Base-by-base conservation (phyloP, 2,888 invertebrate genomes). In the Glaucopsyche alexis region DNA sequence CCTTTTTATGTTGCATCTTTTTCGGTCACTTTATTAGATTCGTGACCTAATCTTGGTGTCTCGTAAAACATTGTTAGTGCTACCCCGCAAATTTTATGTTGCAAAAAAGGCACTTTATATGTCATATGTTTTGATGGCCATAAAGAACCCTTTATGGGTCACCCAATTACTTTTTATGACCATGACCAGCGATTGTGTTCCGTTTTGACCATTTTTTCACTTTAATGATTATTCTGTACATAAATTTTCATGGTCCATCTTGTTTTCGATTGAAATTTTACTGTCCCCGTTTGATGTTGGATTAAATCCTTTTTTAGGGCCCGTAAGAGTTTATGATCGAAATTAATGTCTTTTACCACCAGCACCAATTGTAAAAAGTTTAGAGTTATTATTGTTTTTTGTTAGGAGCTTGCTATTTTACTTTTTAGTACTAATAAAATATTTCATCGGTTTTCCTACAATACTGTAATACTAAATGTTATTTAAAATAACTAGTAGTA, bases 141-240 rank as follows among this genome's bases (percentile, higher is more conserved):
- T 91, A 91, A 91, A 88, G 87, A 90, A 86, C 90, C 89, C 90
- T 90, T 91, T 90, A 91, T 87, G 83, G 87, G 85, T 84, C 83
- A 89, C 88, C 91, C 92, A 91, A 92, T 92, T 92, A 92, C 90
- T 86, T 92, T 92, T 92, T 91, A 92, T 83, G 88, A 85, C 84
- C 85, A 89, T 87, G 87, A 87, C 83, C 87, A 81, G 80, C 85
- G 85, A 40, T 87, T 76, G 71, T 75, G 11, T 50, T 55, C 65
- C 72, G 40, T 49, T 72, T 16, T 16, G 69, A 69, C 69, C 69
- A 69, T 69, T 69, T 66, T 60, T 60, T 60, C 29, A 19, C 47
- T 69, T 69, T 69, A 49, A 67, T 45, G 67, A 47, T 69, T 29
- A n/a, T 42, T 29, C 60, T 60, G 60, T 29, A 47, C 69, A 72